phyloP scores from a whole-genome alignment of 2,888 invertebrate species.

The Pogonocherus hispidulus region DNA sequence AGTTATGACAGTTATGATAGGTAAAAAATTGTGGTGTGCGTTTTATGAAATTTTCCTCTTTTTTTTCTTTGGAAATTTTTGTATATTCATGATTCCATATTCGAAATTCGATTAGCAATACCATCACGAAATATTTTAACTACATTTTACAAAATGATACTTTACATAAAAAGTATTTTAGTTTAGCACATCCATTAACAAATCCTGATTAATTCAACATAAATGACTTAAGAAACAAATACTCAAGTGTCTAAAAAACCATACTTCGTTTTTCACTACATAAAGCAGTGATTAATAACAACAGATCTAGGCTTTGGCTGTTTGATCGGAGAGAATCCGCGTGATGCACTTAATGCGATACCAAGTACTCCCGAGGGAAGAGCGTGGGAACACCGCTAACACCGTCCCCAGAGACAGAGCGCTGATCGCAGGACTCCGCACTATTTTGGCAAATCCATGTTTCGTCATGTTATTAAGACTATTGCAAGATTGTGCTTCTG shows the following conservation, averaged over 20 bases:
- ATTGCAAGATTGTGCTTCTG: background rate
- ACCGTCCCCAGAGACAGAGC: conserved; percentile 57
- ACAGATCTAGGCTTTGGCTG: conserved; percentile 33
- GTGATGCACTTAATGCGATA: conserved; percentile 62
- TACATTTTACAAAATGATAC: no score
- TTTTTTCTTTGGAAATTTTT: no score
- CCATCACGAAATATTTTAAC: no score
- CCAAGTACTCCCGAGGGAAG: conserved; percentile 63
- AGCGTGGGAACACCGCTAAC: conserved; percentile 61
- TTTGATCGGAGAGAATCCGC: conserved; percentile 61
- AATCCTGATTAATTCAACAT: no score
- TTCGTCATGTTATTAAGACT: conserved; percentile 1
- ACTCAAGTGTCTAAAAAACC: no score
- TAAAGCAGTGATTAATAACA: background rate
- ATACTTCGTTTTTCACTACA: background rate
- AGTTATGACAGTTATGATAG: no score
- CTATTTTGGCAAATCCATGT: conserved; percentile 20
- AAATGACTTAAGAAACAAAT: background rate
- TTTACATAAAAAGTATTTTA: no score
- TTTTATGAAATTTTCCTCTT: no score
- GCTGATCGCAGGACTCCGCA: conserved; percentile 43
- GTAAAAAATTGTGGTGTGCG: no score
- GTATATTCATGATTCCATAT: no score
- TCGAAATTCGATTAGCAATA: no score
- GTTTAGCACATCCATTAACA: no score